Conservation (phyloP, 2,797 vertebrate genomes). For the Lagorchestes hirsutus region DNA sequence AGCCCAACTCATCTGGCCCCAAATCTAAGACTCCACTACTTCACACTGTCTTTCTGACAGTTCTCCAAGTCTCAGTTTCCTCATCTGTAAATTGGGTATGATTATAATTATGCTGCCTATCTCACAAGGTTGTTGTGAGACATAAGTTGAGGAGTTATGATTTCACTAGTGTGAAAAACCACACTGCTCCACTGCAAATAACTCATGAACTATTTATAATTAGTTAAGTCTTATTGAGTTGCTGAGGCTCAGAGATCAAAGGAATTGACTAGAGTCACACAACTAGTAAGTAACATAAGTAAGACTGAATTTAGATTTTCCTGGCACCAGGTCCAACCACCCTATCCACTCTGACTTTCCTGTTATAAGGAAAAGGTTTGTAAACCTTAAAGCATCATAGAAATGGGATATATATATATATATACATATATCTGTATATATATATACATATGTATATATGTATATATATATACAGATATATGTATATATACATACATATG, state of each 20-base stretch:
- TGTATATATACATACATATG: too few relatives aligned
- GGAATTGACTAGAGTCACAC: not conserved
- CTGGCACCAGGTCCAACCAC: not conserved
- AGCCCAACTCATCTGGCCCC: not conserved
- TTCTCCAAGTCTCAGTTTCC: slow-evolving; percentile 6
- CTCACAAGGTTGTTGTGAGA: slow-evolving; percentile 32
- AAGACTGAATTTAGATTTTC: not conserved
- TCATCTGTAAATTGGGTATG: slow-evolving; percentile 23
- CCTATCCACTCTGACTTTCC: not conserved
- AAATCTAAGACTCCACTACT: slow-evolving; percentile 18
- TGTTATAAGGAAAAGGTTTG: not conserved
- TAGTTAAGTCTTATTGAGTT: not conserved
- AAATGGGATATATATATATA: not conserved
- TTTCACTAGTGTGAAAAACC: not conserved
- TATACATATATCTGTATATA: too few relatives aligned
- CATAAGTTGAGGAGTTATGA: not conserved
- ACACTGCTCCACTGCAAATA: not conserved
- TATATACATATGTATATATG: too few relatives aligned
- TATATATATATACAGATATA: too few relatives aligned
- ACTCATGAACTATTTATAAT: not conserved
- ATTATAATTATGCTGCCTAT: not conserved
- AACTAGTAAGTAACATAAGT: not conserved
- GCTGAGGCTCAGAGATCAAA: not conserved
- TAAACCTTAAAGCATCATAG: not conserved
- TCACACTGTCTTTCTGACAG: not conserved